Base-by-base conservation (phyloP, 2,113 vertebrate genomes). In the Aspidoscelis tigris region DNA sequence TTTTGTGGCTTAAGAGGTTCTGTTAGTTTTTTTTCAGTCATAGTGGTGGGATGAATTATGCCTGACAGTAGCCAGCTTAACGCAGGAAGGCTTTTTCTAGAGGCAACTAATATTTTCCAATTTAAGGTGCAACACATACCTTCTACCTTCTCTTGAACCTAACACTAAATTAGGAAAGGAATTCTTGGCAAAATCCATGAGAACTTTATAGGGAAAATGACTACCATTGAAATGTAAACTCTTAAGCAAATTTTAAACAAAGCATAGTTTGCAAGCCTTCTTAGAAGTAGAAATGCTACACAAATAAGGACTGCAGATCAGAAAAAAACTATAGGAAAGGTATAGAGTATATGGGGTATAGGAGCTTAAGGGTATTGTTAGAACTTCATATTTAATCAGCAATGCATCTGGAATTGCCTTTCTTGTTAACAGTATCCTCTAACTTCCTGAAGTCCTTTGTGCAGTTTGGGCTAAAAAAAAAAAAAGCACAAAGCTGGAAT, bases 401-500 rank as follows among this genome's bases (percentile, higher is more conserved):
- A 79, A 47, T 33, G 64, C 7, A 16, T 66, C 21, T 26, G 9
- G 22, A 50, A 20, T 16, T 68, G 47, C 9, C 7, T 71, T 44
- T 12, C 8, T 41, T 64, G 9, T 4, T 65, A 4, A 33, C 71
- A 68, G 21, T 55, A 53, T 20, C 1, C 16, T 39, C 26, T 53
- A 66, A 53, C 66, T 68, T 72, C 44, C 44, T 39, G 65, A 69
- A 73, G 14, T 39, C 85, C 83, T 26, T 10, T 0, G 5, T 10
- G 3, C 47, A 33, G 87, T 50, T 76, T 73, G 76, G 86, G 10
- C 16, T 11, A 58, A 80, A 69, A 86, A 43, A 33, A 43, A 33
- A 33, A 88, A 84, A 74, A 79, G 43, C 78, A 41, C 66, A 77
- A 0, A 0, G 7, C 18, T 84, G 68, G 50, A 71, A 76, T 55